These are phyloP conservation scores for Seira sanloemensis DNA, from an alignment of 2,888 invertebrate species.

Conservation along the genomic window DNA sequence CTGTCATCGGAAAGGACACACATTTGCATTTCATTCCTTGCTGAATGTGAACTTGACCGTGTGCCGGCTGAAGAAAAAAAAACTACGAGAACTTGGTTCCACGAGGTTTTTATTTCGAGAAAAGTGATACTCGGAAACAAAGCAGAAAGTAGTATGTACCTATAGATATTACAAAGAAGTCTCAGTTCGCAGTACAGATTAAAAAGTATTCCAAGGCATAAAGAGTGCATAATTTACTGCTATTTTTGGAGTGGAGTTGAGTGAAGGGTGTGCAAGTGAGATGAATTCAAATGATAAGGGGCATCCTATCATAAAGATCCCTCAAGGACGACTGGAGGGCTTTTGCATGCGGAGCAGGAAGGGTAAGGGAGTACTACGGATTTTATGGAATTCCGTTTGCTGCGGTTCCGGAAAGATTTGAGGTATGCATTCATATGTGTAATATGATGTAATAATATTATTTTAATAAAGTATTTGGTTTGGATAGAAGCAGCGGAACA, in stretches of 20 bases:
- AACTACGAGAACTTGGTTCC: no score
- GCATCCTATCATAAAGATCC: constrained; percentile 48
- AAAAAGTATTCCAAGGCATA: not conserved
- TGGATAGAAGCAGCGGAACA: not conserved
- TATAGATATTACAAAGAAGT: not conserved
- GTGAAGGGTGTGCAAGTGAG: not conserved
- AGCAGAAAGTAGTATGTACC: not conserved
- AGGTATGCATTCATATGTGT: constrained; percentile 49
- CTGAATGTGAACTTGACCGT: no score
- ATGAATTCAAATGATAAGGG: constrained; percentile 21
- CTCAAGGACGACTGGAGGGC: constrained; percentile 64
- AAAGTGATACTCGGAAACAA: not conserved
- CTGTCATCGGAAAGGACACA: no score
- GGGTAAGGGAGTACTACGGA: constrained; percentile 44
- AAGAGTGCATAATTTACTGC: not conserved
- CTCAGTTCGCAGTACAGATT: not conserved
- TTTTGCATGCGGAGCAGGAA: constrained; percentile 49
- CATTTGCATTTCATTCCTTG: no score
- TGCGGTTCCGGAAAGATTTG: constrained; percentile 53
- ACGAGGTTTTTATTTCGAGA: not conserved
- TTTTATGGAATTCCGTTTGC: constrained; percentile 66
- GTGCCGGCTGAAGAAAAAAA: no score
- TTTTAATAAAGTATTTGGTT: no score
- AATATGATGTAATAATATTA: no score
- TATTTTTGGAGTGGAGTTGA: not conserved